Evolutionary conservation across 2,888 invertebrate genomes (phyloP), one percentile per base, ranked within the genome.

Genomic region (Dryobotodes eremita): DNA sequence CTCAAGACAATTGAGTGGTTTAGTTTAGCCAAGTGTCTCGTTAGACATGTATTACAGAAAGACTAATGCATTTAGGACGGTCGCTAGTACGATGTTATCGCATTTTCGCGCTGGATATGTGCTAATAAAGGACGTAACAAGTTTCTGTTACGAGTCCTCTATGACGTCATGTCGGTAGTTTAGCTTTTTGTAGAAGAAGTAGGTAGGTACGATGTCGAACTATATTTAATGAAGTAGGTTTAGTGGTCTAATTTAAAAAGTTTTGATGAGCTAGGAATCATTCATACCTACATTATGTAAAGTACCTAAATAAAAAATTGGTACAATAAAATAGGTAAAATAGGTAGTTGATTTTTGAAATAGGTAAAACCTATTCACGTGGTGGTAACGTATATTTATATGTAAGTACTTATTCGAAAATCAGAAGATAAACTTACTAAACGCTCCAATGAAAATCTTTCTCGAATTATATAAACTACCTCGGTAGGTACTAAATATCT

Each of bases 11-110:
- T 83, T 81, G 79, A 84, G 78, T 71, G 78, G 88, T 88, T 88
- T 83, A 88, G 82, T 87, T 87, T 80, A 79, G 62, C 79, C 79
- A 84, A 86, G 81, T 86, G 84, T 84, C 86, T 83, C 78, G 82
- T 86, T 88, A 87, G 77, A 76, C 66, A 77, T 80, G 82, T 86
- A 82, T 76, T 62, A 73, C 70, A 79, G 81, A 77, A 84, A 88
- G 88, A 87, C 77, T 83, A 85, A 87, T 82, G 86, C 77, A 75
- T 78, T 81, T 79, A 78, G 74, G 76, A 72, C 69, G 82, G 80
- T 78, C 71, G 69, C 82, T 86, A 76, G 75, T 72, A 75, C 71
- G 77, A 81, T 72, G 71, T 86, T 86, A 84, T 78, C 80, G 77
- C 75, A 77, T 86, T 87, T 80, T 75, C 75, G 61, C 69, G 71